Percentiles rank a stretch among this genome's conserved stretches.
Evolutionary conservation across 2,888 invertebrate species (phyloP).

Genomic region (Netelia virgata): DNA sequence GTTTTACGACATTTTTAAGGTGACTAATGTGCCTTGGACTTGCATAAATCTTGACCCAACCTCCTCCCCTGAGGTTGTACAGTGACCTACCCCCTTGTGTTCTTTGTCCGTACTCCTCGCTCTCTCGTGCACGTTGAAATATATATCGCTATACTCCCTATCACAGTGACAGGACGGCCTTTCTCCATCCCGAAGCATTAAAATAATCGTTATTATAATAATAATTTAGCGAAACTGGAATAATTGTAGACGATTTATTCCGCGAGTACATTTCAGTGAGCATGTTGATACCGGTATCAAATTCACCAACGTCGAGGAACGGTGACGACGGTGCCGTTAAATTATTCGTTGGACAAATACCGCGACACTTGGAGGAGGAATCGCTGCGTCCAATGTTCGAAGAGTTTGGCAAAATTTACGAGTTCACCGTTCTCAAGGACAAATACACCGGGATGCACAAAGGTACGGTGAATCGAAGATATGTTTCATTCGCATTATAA

Average conservation of each 20-base stretch:
- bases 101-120: conserved; percentile 52
- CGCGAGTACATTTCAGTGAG: conserved; percentile 36
- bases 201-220: conserved; percentile 42
- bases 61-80: conserved; percentile 37
- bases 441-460: conserved; percentile 98
- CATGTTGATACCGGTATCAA: conserved; percentile 83
- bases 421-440: conserved; percentile 97
- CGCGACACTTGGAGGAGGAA: conserved; percentile 94
- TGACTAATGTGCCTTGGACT: conserved; percentile 73
- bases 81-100: conserved; percentile 53
- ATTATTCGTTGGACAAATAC: conserved; percentile 97
- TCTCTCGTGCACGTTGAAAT: conserved; percentile 63
- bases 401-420: conserved; percentile 96
- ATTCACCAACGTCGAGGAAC: conserved; percentile 84
- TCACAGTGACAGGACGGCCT: conserved; percentile 17
- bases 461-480: conserved; percentile 86
- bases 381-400: conserved; percentile 96
- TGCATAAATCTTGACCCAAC: conserved; percentile 75
- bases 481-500: neutral
- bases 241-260: conserved; percentile 11
- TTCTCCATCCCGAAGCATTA: neutral
- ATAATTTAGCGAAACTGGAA: neutral
- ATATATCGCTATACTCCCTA: conserved; percentile 55
- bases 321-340: conserved; percentile 89
- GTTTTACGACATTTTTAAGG: conserved; percentile 72